Conservation (phyloP, 2,113 vertebrate genomes). For the Eretmochelys imbricata region DNA sequence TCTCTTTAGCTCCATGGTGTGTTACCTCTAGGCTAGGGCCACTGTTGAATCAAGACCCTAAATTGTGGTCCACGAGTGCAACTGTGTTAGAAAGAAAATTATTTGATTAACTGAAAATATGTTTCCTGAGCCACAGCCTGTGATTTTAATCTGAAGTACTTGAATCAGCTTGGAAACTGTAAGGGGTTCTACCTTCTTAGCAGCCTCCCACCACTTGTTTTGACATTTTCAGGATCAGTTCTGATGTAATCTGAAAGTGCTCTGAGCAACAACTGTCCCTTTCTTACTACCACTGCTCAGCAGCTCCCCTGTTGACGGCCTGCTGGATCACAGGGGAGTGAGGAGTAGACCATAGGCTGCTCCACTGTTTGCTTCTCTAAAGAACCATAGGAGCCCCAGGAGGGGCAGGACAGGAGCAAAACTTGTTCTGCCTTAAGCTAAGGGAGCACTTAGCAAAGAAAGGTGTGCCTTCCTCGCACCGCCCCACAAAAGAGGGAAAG, state of each 20-base stretch:
- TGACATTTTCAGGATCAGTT: not conserved
- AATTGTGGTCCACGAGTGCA: not conserved
- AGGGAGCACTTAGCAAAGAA: not conserved
- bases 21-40: not conserved
- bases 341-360: not conserved
- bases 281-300: not conserved
- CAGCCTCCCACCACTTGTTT: not conserved
- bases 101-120: not conserved
- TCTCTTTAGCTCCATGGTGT: not conserved
- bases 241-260: too few relatives aligned
- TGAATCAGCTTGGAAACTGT: not conserved
- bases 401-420: not conserved
- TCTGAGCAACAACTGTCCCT: not conserved
- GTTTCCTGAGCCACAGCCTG: not conserved
- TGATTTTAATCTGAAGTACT: not conserved
- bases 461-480: accelerated
- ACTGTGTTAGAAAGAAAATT: not conserved
- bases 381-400: accelerated
- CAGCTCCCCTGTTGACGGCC: not conserved
- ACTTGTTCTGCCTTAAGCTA: accelerated
- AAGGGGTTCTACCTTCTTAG: not conserved
- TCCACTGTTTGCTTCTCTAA: not conserved
- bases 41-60: not conserved
- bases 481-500: not conserved
- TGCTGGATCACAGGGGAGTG: not conserved